These are phyloP conservation scores for Amblyornis subalaris DNA, from an alignment of 2,113 vertebrate species.

Conservation along the genomic window DNA sequence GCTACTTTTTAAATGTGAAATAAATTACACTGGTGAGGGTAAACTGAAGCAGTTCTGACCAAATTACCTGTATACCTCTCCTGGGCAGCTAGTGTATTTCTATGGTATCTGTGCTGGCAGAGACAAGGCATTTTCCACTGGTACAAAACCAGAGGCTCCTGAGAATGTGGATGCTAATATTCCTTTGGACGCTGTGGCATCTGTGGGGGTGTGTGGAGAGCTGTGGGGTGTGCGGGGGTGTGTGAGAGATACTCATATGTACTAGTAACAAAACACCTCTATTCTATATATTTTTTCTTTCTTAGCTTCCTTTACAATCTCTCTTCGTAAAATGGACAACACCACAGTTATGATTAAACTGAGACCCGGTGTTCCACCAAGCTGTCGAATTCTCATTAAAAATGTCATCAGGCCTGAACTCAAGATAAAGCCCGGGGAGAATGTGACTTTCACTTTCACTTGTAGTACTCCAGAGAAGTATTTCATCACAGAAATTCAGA, in stretches of 20 bases:
- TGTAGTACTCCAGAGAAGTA: slow-evolving; percentile 66
- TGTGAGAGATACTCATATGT: background rate
- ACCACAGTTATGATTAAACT: slow-evolving; percentile 58
- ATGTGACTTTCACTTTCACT: slow-evolving; percentile 64
- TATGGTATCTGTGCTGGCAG: background rate
- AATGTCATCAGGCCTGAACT: background rate
- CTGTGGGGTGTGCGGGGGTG: background rate
- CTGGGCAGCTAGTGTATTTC: background rate
- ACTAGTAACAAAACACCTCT: background rate
- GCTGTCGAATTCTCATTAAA: slow-evolving; percentile 56
- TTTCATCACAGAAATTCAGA: slow-evolving; percentile 68
- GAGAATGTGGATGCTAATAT: background rate
- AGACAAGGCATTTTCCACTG: background rate
- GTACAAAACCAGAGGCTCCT: background rate
- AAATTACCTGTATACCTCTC: background rate
- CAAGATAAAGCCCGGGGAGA: slow-evolving; percentile 66
- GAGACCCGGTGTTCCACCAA: background rate
- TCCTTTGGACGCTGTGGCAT: background rate
- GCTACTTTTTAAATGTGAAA: background rate
- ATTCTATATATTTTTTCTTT: background rate
- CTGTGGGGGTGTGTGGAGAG: background rate
- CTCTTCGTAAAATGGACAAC: slow-evolving; percentile 36
- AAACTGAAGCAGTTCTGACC: background rate
- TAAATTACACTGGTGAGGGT: background rate
- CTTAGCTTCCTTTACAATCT: slow-evolving; percentile 64